Percentiles rank a stretch among this genome's conserved stretches.
Evolutionary conservation across 2,797 vertebrate genomes (phyloP).

Genomic region (Diplodus sargus): DNA sequence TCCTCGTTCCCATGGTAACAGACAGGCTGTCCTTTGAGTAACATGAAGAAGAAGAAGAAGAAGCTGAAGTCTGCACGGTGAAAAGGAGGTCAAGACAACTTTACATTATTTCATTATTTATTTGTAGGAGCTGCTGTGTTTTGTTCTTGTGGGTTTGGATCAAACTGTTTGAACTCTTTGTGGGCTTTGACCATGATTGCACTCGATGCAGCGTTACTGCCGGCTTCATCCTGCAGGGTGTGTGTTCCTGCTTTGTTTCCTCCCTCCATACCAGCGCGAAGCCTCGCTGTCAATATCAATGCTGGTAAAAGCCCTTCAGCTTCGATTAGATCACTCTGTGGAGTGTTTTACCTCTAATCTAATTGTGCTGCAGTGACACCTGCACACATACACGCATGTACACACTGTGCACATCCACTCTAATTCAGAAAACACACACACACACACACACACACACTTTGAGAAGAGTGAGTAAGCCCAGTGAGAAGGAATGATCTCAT

Average conservation of each 20-base stretch:
- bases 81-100: slow-evolving; percentile 30
- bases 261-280: slow-evolving; percentile 24
- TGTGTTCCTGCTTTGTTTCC: slow-evolving; percentile 18
- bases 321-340: slow-evolving; percentile 61
- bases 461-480: slow-evolving; percentile 48
- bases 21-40: slow-evolving; percentile 37
- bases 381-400: slow-evolving; percentile 3
- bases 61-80: slow-evolving; percentile 7
- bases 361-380: slow-evolving; percentile 51
- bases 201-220: background rate
- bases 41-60: background rate
- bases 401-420: background rate
- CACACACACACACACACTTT: slow-evolving; percentile 25
- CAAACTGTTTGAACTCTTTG: background rate
- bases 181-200: no score
- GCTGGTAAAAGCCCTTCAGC: slow-evolving; percentile 66
- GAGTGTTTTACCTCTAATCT: slow-evolving; percentile 46
- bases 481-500: slow-evolving; percentile 75
- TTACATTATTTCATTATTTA: background rate
- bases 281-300: slow-evolving; percentile 45
- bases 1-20: slow-evolving; percentile 68
- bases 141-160: background rate
- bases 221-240: no score
- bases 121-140: no score
- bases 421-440: slow-evolving; percentile 17